These are phyloP conservation scores for Lymantria dispar DNA, from an alignment of 2,888 invertebrate species.

Conservation along the genomic window DNA sequence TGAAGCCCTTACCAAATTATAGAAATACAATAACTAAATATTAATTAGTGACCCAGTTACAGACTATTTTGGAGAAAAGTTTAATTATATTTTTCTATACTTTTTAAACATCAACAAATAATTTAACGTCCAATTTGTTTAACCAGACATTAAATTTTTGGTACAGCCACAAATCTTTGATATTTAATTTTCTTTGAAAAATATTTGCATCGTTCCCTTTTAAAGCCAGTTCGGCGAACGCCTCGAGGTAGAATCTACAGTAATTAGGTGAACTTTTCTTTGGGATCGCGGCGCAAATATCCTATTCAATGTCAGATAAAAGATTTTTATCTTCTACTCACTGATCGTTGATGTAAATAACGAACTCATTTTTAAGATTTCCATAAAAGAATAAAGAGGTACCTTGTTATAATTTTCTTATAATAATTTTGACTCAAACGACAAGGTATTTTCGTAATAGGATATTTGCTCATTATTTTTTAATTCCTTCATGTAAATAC, in stretches of 20 bases:
- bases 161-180: slow-evolving; percentile 36
- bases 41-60: too few species aligned
- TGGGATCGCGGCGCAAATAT: slow-evolving; percentile 64
- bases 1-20: too few species aligned
- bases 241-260: slow-evolving; percentile 46
- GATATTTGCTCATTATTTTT: slow-evolving; percentile 10
- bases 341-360: slow-evolving; percentile 69
- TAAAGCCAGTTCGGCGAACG: slow-evolving; percentile 29
- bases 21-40: too few species aligned
- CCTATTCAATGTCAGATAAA: slow-evolving; percentile 65
- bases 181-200: slow-evolving; percentile 31
- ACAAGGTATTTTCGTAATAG: slow-evolving; percentile 19
- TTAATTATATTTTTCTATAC: neutral
- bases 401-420: slow-evolving; percentile 34
- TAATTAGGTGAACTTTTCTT: slow-evolving; percentile 70
- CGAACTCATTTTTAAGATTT: slow-evolving; percentile 48
- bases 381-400: slow-evolving; percentile 38
- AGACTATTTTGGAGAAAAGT: too few species aligned
- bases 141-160: slow-evolving; percentile 26
- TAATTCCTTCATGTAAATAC: neutral
- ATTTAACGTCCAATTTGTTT: slow-evolving; percentile 18
- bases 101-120: slow-evolving; percentile 9
- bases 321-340: slow-evolving; percentile 58
- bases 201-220: slow-evolving; percentile 48
- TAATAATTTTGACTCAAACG: slow-evolving; percentile 22